These are phyloP conservation scores for Leptarthrus brevirostris DNA, from an alignment of 2,888 invertebrate genomes.

Conservation along the genomic window DNA sequence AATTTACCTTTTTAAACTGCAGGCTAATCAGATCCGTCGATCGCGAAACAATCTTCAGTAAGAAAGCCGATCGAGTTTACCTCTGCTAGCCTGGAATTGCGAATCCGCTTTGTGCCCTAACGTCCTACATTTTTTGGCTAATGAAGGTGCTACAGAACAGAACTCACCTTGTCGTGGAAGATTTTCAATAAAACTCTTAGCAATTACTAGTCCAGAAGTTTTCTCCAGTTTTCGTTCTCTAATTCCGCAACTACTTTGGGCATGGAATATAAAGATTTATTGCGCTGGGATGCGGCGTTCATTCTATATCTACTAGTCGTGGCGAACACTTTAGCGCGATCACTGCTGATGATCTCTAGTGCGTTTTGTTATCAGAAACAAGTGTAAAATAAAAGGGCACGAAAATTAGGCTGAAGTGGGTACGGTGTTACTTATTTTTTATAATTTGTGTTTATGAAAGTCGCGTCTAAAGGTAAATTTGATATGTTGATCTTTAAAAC, in stretches of 20 bases:
- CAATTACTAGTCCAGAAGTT: neutral
- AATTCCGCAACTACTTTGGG: conserved; percentile 14
- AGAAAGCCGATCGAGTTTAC: neutral
- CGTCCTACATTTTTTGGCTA: conserved; percentile 33
- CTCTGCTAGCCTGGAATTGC: neutral
- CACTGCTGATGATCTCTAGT: neutral
- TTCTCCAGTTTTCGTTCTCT: conserved; percentile 31
- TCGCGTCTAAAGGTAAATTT: too few species aligned
- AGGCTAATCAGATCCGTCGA: conserved; percentile 23
- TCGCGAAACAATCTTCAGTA: neutral
- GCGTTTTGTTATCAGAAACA: conserved; percentile 4
- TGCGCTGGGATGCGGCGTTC: conserved; percentile 20
- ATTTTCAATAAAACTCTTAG: conserved; percentile 25
- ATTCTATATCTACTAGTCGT: conserved; percentile 10
- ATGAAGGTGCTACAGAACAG: conserved; percentile 22
- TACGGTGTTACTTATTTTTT: too few species aligned
- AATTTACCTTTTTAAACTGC: conserved; percentile 36
- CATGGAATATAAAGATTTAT: conserved; percentile 36
- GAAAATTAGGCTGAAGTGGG: too few species aligned
- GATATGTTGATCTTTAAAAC: too few species aligned
- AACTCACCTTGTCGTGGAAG: conserved; percentile 6
- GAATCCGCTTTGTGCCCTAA: neutral
- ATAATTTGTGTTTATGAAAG: too few species aligned
- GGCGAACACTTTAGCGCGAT: conserved; percentile 5
- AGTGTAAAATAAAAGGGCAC: neutral